phyloP scores from a whole-genome alignment of 2,888 invertebrate genomes.

The Chymomyza caudatula region DNA sequence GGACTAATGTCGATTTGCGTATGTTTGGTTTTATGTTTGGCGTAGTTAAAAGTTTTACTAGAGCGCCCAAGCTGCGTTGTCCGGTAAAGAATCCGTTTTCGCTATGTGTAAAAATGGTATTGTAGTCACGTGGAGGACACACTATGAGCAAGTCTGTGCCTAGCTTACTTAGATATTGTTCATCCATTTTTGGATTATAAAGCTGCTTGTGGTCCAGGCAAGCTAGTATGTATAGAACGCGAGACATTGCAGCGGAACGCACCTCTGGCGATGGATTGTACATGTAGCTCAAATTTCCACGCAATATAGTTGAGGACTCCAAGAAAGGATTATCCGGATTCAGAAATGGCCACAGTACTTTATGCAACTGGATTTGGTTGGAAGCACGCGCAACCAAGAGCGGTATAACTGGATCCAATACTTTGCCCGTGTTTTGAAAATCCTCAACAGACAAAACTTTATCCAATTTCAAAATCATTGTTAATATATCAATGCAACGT shows the following conservation, averaged over 20 bases:
- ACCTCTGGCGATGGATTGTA: constrained; percentile 56
- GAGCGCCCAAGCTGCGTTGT: constrained; percentile 43
- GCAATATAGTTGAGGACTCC: constrained; percentile 51
- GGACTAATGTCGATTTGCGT: constrained; percentile 71
- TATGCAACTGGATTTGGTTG: constrained; percentile 24
- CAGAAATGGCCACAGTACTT: constrained; percentile 55
- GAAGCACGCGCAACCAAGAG: constrained; percentile 54
- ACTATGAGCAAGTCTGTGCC: constrained; percentile 65
- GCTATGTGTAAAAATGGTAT: constrained; percentile 34
- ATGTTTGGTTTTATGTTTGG: constrained; percentile 69
- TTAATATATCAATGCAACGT: constrained; percentile 64
- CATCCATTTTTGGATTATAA: constrained; percentile 52
- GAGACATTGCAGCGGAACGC: constrained; percentile 64
- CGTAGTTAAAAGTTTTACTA: constrained; percentile 67
- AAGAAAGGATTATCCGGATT: constrained; percentile 65
- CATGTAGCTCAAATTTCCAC: constrained; percentile 71
- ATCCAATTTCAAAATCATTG: constrained; percentile 66
- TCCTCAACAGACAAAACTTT: constrained; percentile 56
- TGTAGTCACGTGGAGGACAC: constrained; percentile 49
- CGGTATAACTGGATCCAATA: constrained; percentile 65
- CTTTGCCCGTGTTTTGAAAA: constrained; percentile 52
- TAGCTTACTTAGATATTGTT: constrained; percentile 59
- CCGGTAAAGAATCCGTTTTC: constrained; percentile 7
- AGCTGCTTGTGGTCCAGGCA: constrained; percentile 39
- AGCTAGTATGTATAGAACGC: constrained; percentile 63